Percentiles rank a stretch among this genome's conserved stretches.
phyloP scores from a whole-genome alignment of 2,113 vertebrate genomes.

The Syrmaticus mikado region DNA sequence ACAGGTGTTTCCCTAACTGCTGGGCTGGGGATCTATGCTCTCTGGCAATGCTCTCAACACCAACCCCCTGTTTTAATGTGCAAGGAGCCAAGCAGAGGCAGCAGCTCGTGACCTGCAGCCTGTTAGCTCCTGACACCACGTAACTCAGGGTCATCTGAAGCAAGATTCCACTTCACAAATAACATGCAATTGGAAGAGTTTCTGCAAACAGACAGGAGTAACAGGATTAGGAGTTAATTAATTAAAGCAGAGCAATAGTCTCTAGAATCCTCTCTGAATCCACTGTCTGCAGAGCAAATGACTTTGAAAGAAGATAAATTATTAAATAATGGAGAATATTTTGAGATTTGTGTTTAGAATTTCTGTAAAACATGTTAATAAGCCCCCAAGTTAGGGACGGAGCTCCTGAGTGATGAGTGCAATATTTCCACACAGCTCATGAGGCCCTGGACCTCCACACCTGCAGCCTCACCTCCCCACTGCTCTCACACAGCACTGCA shows the following conservation, averaged over 20 bases:
- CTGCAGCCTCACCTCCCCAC: neutral
- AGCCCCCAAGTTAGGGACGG: neutral
- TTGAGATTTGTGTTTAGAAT: neutral
- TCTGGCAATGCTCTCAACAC: neutral
- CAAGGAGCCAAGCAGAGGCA: neutral
- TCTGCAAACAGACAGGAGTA: neutral
- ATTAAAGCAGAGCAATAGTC: neutral
- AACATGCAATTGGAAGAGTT: fast-evolving
- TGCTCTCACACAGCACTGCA: neutral
- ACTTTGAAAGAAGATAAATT: neutral
- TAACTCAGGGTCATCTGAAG: fast-evolving
- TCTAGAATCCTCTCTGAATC: neutral
- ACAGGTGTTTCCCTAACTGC: conserved; percentile 1
- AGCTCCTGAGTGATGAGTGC: neutral
- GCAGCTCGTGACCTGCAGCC: neutral
- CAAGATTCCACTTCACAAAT: neutral
- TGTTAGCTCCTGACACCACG: neutral
- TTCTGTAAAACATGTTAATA: neutral
- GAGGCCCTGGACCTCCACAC: neutral
- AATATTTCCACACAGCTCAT: fast-evolving
- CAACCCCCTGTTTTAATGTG: fast-evolving
- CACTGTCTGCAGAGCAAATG: neutral
- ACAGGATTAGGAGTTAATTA: neutral
- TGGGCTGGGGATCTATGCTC: neutral
- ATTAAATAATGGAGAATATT: neutral